These are phyloP conservation scores for Danionella cerebrum DNA, from an alignment of 2,113 vertebrate species.

Conservation along the genomic window DNA sequence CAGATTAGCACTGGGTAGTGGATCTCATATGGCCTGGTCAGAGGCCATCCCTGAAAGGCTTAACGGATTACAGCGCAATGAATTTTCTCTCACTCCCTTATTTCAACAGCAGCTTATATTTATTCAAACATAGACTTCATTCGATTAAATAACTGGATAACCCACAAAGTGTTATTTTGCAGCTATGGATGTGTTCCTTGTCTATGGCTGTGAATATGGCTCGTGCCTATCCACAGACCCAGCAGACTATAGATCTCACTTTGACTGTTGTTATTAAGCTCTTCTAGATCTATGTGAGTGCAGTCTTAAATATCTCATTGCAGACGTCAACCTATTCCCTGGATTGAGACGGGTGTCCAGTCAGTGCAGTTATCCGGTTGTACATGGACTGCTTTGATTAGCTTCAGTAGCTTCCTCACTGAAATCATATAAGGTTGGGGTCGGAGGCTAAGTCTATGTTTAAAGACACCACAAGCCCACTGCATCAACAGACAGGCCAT, in stretches of 20 bases:
- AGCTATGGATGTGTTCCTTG: not conserved
- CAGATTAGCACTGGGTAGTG: conserved; percentile 66
- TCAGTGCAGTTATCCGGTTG: not conserved
- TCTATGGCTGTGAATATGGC: not conserved
- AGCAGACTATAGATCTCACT: not conserved
- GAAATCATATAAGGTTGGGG: conserved; percentile 32
- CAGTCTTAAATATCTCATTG: conserved; percentile 5
- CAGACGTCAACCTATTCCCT: not conserved
- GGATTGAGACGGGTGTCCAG: conserved; percentile 26
- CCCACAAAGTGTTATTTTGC: not conserved
- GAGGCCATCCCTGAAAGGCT: conserved; percentile 66
- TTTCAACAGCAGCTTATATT: conserved; percentile 39
- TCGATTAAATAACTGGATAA: not conserved
- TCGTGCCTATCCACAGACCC: not conserved
- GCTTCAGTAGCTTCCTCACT: conserved; percentile 53
- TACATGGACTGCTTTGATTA: conserved; percentile 14
- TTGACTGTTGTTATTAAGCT: not conserved
- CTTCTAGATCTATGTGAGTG: conserved; percentile 2
- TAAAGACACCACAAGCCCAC: conserved; percentile 64
- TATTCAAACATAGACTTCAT: conserved; percentile 11
- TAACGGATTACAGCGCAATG: conserved; percentile 66
- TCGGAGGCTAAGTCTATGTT: conserved; percentile 67
- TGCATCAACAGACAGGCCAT: conserved; percentile 69
- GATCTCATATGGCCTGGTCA: conserved; percentile 72
- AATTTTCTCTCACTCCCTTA: conserved; percentile 46